These are phyloP conservation scores for Homarus americanus DNA, from an alignment of 1,140 invertebrate genomes.

Conservation along the genomic window DNA sequence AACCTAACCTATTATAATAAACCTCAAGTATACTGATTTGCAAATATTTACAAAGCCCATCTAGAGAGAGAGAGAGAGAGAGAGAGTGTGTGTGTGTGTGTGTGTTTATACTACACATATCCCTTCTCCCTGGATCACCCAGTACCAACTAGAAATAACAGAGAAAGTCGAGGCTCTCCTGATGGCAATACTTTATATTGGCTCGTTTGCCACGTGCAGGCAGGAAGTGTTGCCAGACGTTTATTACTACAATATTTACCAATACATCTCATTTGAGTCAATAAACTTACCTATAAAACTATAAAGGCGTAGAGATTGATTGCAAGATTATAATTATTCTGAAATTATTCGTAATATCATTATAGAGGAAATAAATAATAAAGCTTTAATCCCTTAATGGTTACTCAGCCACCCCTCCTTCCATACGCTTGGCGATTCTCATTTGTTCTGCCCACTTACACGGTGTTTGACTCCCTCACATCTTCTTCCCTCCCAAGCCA, in stretches of 20 bases:
- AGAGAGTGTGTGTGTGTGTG: background rate
- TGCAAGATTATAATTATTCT: background rate
- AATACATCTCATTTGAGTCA: background rate
- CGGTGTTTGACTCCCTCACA: constrained; percentile 40
- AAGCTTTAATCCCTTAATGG: background rate
- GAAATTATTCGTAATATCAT: background rate
- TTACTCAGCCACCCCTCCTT: background rate
- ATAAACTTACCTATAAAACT: too few relatives aligned
- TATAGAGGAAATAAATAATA: background rate
- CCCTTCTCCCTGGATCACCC: background rate
- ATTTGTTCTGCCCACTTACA: constrained; percentile 66
- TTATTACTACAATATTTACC: background rate
- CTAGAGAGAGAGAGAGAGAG: background rate
- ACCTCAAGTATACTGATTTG: too few relatives aligned
- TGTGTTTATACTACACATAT: background rate
- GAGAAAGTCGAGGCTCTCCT: constrained; percentile 6
- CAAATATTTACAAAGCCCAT: too few relatives aligned
- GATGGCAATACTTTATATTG: constrained; percentile 58
- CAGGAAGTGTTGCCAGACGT: background rate
- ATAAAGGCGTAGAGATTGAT: too few relatives aligned
- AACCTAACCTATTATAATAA: too few relatives aligned
- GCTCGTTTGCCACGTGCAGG: constrained; percentile 47
- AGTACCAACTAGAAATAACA: constrained; percentile 19
- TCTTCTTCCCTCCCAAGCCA: constrained; percentile 16
- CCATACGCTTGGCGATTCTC: constrained; percentile 47